Base-by-base conservation (phyloP, 1,140 invertebrate genomes). In the Zaprionus nigranus region DNA sequence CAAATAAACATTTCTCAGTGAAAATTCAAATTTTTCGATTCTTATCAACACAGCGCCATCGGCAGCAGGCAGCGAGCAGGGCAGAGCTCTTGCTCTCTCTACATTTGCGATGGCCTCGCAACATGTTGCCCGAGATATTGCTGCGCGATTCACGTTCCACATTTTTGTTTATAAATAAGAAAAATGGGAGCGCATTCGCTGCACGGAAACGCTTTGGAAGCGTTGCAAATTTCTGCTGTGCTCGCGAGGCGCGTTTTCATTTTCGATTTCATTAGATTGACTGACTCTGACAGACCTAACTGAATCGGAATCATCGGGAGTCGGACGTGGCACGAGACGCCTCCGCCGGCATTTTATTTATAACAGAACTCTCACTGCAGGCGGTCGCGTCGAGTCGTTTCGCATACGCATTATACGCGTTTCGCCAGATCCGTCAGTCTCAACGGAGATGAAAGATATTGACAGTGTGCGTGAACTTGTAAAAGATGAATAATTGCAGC, bases 151-250 rank as follows among this genome's bases (percentile, higher is more conserved):
- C 84, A 77, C 71, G 83, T 91, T 91, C 88, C 88, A 91, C 88
- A 88, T 79, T 75, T 76, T 77, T 80, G 79, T 85, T 91, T 91
- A 91, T 90, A 91, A 90, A 90, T 85, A 91, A 85, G 81, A 85
- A 34, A 34, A 81, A 78, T 90, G 80, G 81, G 81, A 90, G 81
- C 81, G 75, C 81, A 72, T 82, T 85, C 64, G 83, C 81, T 91
- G 86, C 91, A 91, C 90, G 91, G 90, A 91, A 92, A 86, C 86
- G 86, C 74, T 88, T 92, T 92, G 86, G 90, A 92, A 92, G 81
- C 79, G 69, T 85, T 90, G 85, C 85, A 90, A 90, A 90, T 79
- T 88, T 57, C 9, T 38, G 36, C 7, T 68, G 38, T 64, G 40
- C 59, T 46, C 34, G 49, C 59, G 61, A 43, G 61, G 26, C 53